Evolutionary conservation across 2,888 invertebrate genomes (phyloP), one percentile per base, ranked within the genome.

Genomic region (Dicycla oo): DNA sequence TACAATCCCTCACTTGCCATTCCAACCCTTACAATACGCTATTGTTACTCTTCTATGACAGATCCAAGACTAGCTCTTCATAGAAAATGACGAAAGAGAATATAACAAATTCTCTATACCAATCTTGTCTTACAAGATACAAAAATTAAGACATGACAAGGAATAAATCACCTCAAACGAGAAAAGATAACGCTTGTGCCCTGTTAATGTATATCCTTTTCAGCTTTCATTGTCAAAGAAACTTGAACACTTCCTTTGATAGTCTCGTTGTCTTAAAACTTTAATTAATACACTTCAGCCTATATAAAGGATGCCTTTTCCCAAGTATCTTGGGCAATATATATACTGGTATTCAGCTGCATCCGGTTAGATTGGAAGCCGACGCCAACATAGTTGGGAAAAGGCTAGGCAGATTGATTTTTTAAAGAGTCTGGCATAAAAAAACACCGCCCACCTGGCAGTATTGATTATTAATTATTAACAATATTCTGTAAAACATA

Each of bases 181-280:
- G 54, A 68, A 45, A 70, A 78, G 57, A 70, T 70, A 58, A 23
- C 15, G 26, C 26, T 51, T 57, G 69, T 67, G 34, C 62, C 34
- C 23, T n/a, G n/a, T n/a, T n/a, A n/a, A n/a, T 61, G 62, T 81
- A 74, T 77, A 78, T 84, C 70, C 56, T 69, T 80, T 79, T 47
- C 65, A 75, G 62, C 65, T 82, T 65, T 61, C 69, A 58, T 67
- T 69, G 71, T 76, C 73, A 84, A 80, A 84, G 78, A 51, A 82
- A 82, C 73, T 64, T 75, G 40, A 66, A 72, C 60, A 67, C 49
- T 77, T 72, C 38, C 66, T 76, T 82, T 82, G 75, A 73, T 38
- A 76, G 38, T n/a, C 43, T 38, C 34, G 61, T 51, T 68, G 71
- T 78, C n/a, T n/a, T 69, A 69, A 54, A 77, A 78, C 54, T 82